phyloP scores from a whole-genome alignment of 2,888 invertebrate species.

The Therioaphis trifolii region DNA sequence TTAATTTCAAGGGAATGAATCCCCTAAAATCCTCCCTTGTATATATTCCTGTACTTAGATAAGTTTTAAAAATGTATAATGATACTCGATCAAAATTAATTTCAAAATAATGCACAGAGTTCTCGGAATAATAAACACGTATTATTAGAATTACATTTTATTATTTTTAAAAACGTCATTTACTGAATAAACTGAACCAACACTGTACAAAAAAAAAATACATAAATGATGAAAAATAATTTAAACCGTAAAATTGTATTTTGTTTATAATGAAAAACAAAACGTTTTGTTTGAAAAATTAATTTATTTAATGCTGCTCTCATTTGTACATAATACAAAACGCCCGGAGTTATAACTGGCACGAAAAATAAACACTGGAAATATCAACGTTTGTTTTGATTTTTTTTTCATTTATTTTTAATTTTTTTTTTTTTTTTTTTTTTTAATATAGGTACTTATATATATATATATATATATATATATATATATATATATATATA shows the following conservation, averaged over 20 bases:
- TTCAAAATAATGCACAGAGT: too few species aligned
- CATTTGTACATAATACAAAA: background rate
- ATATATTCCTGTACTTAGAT: too few species aligned
- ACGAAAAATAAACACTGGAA: background rate
- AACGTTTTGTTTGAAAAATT: background rate
- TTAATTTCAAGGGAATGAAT: too few species aligned
- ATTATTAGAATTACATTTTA: background rate
- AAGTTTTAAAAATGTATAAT: too few species aligned
- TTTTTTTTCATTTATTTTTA: too few species aligned
- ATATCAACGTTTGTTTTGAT: background rate
- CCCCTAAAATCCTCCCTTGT: too few species aligned
- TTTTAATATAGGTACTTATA: too few species aligned
- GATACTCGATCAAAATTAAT: too few species aligned
- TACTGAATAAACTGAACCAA: background rate
- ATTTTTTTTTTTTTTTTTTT: background rate
- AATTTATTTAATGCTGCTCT: background rate
- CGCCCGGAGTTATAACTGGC: background rate
- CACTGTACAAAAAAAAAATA: background rate
- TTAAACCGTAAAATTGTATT: background rate
- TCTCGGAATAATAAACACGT: too few species aligned
- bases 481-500: too few species aligned
- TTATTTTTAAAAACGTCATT: background rate
- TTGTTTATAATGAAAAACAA: constrained; percentile 4
- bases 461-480: too few species aligned
- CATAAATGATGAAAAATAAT: background rate